These are phyloP conservation scores for Hylomyscus alleni DNA, from an alignment of 2,797 vertebrate genomes.

Conservation along the genomic window DNA sequence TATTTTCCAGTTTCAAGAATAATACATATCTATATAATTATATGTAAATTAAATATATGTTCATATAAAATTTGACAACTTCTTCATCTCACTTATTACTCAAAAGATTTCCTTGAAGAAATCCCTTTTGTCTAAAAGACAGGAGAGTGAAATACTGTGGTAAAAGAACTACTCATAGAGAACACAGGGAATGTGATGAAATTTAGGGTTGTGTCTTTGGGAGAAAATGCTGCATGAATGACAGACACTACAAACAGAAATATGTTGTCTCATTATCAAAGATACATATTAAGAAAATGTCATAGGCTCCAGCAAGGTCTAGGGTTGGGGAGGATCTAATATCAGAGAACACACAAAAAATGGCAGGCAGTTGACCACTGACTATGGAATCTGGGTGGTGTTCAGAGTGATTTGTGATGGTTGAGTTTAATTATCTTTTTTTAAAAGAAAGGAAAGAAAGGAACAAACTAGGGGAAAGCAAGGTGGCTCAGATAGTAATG, in stretches of 20 bases:
- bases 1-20: neutral
- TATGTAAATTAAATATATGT: neutral
- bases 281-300: neutral
- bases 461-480: neutral
- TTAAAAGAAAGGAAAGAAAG: neutral
- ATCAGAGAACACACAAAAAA: neutral
- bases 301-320: too few relatives aligned
- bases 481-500: neutral
- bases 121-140: neutral
- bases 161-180: neutral
- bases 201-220: neutral
- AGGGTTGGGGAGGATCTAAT: neutral
- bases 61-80: neutral
- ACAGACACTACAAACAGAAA: neutral
- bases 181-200: neutral
- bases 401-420: neutral
- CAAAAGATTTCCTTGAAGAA: neutral
- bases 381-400: neutral
- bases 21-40: neutral
- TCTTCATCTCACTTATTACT: conserved; percentile 12
- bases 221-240: neutral
- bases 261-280: neutral
- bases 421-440: conserved; percentile 18
- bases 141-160: neutral
- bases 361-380: neutral